Conservation (phyloP, 2,113 vertebrate species). For the Menidia beryllina region DNA sequence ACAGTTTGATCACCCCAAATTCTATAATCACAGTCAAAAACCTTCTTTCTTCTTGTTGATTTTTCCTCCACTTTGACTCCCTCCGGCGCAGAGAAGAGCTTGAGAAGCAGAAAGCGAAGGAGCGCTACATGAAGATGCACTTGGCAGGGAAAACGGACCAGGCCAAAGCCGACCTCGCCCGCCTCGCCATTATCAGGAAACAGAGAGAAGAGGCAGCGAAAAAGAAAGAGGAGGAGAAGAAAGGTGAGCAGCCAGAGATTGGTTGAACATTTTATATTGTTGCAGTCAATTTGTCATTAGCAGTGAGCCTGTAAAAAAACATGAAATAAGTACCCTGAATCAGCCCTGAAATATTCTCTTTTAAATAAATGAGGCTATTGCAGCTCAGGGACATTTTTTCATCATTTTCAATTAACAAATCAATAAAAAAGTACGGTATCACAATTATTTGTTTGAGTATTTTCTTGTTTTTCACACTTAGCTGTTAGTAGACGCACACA, state of each 20-base stretch:
- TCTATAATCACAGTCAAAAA: not conserved
- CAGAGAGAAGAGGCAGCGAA: slow-evolving; percentile 95
- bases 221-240: slow-evolving; percentile 96
- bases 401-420: no score
- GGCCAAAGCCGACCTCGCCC: slow-evolving; percentile 96
- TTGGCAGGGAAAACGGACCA: slow-evolving; percentile 98
- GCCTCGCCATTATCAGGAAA: slow-evolving; percentile 95
- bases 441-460: no score
- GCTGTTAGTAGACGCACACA: no score
- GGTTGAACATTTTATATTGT: not conserved
- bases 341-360: no score
- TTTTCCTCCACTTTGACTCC: not conserved
- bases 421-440: no score
- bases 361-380: no score
- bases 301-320: not conserved
- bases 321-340: no score
- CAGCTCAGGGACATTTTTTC: no score
- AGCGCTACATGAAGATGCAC: slow-evolving; percentile 99
- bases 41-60: not conserved
- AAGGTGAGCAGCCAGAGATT: slow-evolving; percentile 81
- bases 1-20: not conserved
- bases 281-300: not conserved
- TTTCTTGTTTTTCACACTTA: no score
- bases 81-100: slow-evolving; percentile 91
- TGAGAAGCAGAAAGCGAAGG: slow-evolving; percentile 97